These are phyloP conservation scores for Drosophila anomalata DNA, from an alignment of 2,888 invertebrate genomes.

Conservation along the genomic window DNA sequence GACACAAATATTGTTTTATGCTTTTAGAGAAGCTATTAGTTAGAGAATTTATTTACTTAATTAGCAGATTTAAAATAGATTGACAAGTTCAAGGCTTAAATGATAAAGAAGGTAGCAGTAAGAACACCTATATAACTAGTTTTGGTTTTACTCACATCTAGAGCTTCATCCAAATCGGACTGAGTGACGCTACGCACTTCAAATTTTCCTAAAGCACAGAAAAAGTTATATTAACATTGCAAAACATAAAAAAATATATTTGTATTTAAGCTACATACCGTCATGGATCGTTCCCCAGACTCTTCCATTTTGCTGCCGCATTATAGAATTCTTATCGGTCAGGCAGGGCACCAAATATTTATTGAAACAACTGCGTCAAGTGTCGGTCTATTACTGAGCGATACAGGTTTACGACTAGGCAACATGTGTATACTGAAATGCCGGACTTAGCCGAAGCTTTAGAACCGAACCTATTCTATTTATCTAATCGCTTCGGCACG, in stretches of 20 bases:
- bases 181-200: slow-evolving; percentile 86
- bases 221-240: neutral
- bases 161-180: slow-evolving; percentile 86
- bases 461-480: neutral
- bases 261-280: slow-evolving; percentile 39
- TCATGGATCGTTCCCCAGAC: slow-evolving; percentile 66
- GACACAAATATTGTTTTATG: slow-evolving; percentile 31
- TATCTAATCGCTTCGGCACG: slow-evolving; percentile 35
- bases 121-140: neutral
- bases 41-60: neutral
- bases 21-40: neutral
- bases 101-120: neutral
- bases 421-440: slow-evolving; percentile 6
- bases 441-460: slow-evolving; percentile 4
- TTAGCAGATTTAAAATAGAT: neutral
- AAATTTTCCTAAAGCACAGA: slow-evolving; percentile 84
- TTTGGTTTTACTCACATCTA: slow-evolving; percentile 84
- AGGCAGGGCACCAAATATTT: neutral
- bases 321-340: slow-evolving; percentile 31
- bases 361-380: slow-evolving; percentile 21
- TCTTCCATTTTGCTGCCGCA: slow-evolving; percentile 59
- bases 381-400: slow-evolving; percentile 51
- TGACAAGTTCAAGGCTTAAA: neutral
- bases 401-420: slow-evolving; percentile 29
- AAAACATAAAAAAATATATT: neutral